Conservation (phyloP, 1,140 invertebrate species). For the Doryteuthis pealeii region DNA sequence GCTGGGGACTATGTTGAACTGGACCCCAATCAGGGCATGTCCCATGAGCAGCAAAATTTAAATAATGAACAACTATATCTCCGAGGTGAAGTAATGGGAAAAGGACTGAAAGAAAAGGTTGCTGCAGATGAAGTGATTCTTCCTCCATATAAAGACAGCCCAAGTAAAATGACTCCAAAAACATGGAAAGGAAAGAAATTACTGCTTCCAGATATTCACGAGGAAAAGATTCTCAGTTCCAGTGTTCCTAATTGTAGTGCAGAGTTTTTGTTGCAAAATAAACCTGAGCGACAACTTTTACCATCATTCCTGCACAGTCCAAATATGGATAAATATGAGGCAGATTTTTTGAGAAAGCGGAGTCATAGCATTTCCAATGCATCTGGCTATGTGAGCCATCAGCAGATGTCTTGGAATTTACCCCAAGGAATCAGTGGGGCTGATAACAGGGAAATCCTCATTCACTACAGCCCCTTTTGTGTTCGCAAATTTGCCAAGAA, state of each 20-base stretch:
- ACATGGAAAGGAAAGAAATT: background rate
- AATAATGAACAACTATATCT: conserved; percentile 1
- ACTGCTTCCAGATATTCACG: conserved; percentile 9
- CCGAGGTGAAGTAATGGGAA: background rate
- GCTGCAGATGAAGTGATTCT: background rate
- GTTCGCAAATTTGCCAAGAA: conserved; percentile 7
- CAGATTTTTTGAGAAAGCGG: background rate
- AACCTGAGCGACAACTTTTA: background rate
- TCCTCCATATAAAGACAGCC: background rate
- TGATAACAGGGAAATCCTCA: conserved; percentile 8
- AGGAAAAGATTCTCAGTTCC: conserved; percentile 12
- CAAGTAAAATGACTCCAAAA: background rate
- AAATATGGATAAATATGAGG: background rate
- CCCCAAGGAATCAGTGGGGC: background rate
- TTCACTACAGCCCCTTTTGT: background rate
- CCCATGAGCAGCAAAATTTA: background rate
- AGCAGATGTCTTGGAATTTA: conserved; percentile 2
- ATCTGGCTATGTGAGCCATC: background rate
- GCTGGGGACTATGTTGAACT: background rate
- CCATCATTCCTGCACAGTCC: background rate
- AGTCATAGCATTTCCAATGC: conserved; percentile 6
- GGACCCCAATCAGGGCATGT: background rate
- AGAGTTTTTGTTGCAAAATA: background rate
- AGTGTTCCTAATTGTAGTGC: background rate
- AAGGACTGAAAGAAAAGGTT: background rate